A percentile compares a stretch with the other conserved stretches of the same genome.
Evolutionary conservation across 2,797 vertebrate species (phyloP).

Genomic region (Pristis pectinata): DNA sequence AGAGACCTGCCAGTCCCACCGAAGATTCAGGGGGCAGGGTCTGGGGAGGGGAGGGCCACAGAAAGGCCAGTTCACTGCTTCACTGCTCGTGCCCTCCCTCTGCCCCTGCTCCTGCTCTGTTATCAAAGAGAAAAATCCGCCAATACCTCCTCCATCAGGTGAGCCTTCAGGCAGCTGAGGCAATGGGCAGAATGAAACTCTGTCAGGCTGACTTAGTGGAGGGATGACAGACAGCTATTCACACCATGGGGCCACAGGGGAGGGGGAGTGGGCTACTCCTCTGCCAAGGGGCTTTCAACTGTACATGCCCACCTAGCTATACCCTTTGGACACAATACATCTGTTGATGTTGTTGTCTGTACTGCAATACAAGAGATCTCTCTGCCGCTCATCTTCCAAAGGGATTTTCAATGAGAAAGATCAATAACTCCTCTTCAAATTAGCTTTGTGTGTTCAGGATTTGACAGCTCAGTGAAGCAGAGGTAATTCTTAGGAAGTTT

Average conservation of each 20-base stretch:
- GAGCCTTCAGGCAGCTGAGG: not conserved
- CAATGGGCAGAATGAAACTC: not conserved
- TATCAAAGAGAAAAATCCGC: not conserved
- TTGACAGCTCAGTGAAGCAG: not conserved
- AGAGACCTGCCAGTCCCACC: not conserved
- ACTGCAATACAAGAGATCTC: not conserved
- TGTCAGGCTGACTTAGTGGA: not conserved
- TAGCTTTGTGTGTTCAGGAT: not conserved
- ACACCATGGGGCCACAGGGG: not conserved
- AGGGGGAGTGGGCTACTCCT: not conserved
- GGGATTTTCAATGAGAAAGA: not conserved
- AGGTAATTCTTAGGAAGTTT: not conserved
- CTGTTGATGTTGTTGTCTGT: not conserved
- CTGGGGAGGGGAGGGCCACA: not conserved
- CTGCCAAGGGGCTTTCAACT: not conserved
- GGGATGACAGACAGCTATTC: not conserved
- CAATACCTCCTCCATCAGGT: not conserved
- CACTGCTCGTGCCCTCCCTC: not conserved
- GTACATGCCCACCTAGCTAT: not conserved
- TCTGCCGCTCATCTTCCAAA: not conserved
- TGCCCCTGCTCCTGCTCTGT: not conserved
- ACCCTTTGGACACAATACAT: not conserved
- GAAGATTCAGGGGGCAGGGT: not conserved
- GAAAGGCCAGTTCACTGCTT: not conserved
- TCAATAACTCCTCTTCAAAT: not conserved